Base-by-base conservation (phyloP, 2,888 invertebrate genomes). In the Temnothorax unifasciatus region DNA sequence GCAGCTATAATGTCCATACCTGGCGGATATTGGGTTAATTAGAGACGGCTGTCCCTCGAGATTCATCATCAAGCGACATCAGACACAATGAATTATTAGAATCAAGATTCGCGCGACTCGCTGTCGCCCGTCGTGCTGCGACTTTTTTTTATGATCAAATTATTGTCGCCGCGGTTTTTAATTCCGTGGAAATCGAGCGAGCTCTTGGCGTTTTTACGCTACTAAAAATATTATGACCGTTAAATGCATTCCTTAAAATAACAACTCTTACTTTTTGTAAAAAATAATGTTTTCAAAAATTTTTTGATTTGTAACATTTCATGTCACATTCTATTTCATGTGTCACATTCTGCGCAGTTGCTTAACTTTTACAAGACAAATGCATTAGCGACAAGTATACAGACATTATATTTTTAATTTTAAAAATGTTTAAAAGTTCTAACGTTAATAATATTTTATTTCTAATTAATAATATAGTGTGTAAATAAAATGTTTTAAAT, bases 21-120 rank as follows among this genome's bases (percentile, higher is more conserved):
- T 25, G 18, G 34, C 57, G 71, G 79, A 59, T 59, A 59, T 61
- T 47, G 79, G 73, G 47, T 81, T 71, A 81, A 81, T 81, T 81
- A 81, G 79, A 81, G 73, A 71, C 47, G 73, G 25, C 73, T 50
- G 79, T 81, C 79, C 54, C 79, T 38, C 47, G 71, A 71, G 79
- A 18, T 57, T 59, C 38, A 59, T 73, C 79, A 47, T 59, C 59
- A 47, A 47, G 44, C 15, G 59, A 79, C 57, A 71, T 71, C 59
- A 59, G 25, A 69, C 25, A 59, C 59, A 61, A 77, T 77, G 77
- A 68, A 77, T 71, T 71, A 81, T 59, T 50, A 61, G 79, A 81
- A 50, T 71, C 79, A 59, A 81, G 47, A 61, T 73, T 50, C 79
- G 59, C 69, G 21, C 69, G 44, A 34, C 15, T 76, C 25, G 25